These are phyloP conservation scores for Epinephelus coioides DNA, from an alignment of 2,797 vertebrate species.

Conservation along the genomic window DNA sequence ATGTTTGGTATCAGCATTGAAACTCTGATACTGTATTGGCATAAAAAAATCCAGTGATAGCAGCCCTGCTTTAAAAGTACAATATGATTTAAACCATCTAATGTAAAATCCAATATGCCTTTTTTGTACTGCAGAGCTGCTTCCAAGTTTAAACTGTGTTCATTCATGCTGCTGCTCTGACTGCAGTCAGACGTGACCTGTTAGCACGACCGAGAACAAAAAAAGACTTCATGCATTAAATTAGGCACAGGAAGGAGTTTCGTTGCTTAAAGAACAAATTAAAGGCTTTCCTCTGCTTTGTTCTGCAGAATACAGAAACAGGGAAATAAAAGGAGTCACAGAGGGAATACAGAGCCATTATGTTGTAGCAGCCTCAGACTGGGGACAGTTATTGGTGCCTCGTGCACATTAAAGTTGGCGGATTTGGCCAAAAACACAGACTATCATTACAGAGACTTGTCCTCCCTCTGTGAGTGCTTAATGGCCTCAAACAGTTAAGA, in stretches of 20 bases:
- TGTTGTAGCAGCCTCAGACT: conserved; percentile 27
- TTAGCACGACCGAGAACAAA: conserved; percentile 3
- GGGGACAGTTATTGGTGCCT: conserved; percentile 42
- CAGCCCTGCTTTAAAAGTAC: neutral
- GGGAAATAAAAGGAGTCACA: conserved; percentile 31
- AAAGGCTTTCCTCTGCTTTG: conserved; percentile 9
- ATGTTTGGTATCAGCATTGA: neutral
- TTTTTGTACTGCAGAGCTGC: neutral
- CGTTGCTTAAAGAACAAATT: conserved; percentile 1
- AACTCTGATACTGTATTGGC: neutral
- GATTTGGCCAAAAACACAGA: conserved; percentile 53
- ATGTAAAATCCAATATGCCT: neutral
- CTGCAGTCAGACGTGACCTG: conserved; percentile 12
- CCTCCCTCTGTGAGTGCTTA: conserved; percentile 70
- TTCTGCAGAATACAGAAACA: conserved; percentile 9
- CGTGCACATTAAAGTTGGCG: conserved; percentile 40
- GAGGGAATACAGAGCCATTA: conserved; percentile 19
- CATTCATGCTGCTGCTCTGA: neutral
- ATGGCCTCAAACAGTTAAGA: conserved; percentile 73
- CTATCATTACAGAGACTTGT: conserved; percentile 62
- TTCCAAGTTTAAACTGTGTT: neutral
- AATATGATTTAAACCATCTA: neutral
- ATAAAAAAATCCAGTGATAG: neutral
- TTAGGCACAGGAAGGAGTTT: neutral
- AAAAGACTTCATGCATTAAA: neutral